Conservation (phyloP, 2,888 invertebrate species). For the Macropis europaea region DNA sequence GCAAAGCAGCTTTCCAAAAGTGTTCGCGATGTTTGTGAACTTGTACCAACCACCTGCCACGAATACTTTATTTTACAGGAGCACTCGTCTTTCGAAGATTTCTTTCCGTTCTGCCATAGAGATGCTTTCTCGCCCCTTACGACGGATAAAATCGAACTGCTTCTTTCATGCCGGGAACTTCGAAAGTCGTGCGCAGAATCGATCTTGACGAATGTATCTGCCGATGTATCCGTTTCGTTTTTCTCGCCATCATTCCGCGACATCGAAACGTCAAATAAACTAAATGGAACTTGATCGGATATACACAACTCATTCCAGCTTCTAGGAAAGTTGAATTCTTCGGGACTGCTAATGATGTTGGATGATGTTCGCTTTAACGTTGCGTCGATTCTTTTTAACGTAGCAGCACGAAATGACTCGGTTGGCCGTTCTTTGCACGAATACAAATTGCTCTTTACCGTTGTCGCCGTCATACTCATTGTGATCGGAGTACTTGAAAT, state of each 20-base stretch:
- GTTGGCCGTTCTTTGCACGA: neutral
- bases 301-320: neutral
- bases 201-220: neutral
- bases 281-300: neutral
- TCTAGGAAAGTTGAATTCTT: neutral
- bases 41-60: constrained; percentile 66
- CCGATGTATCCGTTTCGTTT: no score
- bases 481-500: neutral
- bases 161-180: neutral
- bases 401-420: neutral
- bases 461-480: neutral
- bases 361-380: neutral
- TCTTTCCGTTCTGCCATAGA: neutral
- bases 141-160: neutral
- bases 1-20: constrained; percentile 48
- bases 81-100: neutral
- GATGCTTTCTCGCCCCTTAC: neutral
- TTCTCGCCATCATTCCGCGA: neutral
- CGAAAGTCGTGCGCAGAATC: neutral
- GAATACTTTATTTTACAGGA: constrained; percentile 66
- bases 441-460: neutral
- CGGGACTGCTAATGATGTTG: neutral
- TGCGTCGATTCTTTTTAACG: neutral
- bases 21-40: constrained; percentile 63
- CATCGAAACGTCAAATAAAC: neutral